These are phyloP conservation scores for Tadarida brasiliensis DNA, from an alignment of 2,797 vertebrate genomes.

Conservation along the genomic window DNA sequence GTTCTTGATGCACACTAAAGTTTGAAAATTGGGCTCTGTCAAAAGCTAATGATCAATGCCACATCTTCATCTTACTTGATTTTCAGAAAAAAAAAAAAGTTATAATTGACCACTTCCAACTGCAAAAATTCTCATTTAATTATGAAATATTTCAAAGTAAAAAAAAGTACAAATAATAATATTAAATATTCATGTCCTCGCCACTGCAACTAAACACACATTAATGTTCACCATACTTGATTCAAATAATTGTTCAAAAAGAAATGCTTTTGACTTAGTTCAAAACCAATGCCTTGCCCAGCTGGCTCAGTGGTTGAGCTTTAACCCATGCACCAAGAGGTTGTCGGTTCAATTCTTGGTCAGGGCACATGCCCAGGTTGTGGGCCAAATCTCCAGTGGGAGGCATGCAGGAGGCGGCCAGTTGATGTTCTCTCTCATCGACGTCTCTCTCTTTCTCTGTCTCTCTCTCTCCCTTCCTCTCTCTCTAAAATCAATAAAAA, in stretches of 20 bases:
- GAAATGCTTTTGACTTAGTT: neutral
- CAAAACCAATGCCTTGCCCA: neutral
- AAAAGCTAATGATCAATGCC: neutral
- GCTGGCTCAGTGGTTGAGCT: too few relatives aligned
- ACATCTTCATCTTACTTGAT: neutral
- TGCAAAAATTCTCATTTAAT: slow-evolving; percentile 21
- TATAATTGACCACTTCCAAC: neutral
- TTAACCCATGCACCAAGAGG: too few relatives aligned
- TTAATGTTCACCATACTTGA: neutral
- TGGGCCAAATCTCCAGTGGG: too few relatives aligned
- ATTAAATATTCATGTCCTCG: neutral
- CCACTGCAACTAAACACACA: neutral
- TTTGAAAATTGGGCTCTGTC: neutral
- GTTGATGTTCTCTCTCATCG: too few relatives aligned
- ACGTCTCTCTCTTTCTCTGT: too few relatives aligned
- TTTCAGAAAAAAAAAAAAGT: neutral
- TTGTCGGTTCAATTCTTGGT: too few relatives aligned
- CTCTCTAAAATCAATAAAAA: too few relatives aligned
- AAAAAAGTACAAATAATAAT: neutral
- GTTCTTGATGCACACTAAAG: neutral
- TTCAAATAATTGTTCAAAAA: slow-evolving; percentile 20
- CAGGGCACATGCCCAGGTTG: too few relatives aligned
- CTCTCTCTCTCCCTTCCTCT: too few relatives aligned
- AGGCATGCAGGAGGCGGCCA: too few relatives aligned
- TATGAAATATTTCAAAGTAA: neutral